phyloP scores from a whole-genome alignment of 1,140 invertebrate genomes.

The Limonius californicus region DNA sequence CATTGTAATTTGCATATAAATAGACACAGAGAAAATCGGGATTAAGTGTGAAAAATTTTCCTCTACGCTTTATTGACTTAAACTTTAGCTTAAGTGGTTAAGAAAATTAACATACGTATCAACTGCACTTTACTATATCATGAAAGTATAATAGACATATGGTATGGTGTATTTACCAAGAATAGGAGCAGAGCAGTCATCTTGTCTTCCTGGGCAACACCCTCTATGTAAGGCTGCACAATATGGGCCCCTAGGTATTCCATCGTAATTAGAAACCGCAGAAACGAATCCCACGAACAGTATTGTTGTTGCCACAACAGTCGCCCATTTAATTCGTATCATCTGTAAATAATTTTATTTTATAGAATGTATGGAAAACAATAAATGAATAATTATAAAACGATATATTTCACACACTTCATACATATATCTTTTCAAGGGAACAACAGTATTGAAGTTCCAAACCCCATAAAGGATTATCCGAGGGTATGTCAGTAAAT shows the following conservation, averaged over 20 bases:
- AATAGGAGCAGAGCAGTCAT: conserved; percentile 73
- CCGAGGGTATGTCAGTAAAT: no score
- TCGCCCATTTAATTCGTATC: not conserved
- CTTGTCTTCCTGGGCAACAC: conserved; percentile 68
- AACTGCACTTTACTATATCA: no score
- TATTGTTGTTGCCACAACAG: not conserved
- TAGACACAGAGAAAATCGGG: no score
- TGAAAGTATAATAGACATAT: no score
- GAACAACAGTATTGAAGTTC: not conserved
- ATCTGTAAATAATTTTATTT: conserved; percentile 15
- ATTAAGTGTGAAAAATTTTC: no score
- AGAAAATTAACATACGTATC: no score
- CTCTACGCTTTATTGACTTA: no score
- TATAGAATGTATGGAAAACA: no score
- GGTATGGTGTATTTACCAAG: no score
- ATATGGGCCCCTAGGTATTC: conserved; percentile 34
- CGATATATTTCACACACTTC: not conserved
- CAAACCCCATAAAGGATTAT: no score
- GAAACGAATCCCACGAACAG: not conserved
- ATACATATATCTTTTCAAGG: not conserved
- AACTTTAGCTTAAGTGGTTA: no score
- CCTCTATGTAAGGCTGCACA: conserved; percentile 29
- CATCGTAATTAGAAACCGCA: conserved; percentile 12
- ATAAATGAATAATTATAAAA: not conserved
- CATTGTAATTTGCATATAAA: no score